Base-by-base conservation (phyloP, 2,888 invertebrate genomes). In the Eupeodes latifasciatus region DNA sequence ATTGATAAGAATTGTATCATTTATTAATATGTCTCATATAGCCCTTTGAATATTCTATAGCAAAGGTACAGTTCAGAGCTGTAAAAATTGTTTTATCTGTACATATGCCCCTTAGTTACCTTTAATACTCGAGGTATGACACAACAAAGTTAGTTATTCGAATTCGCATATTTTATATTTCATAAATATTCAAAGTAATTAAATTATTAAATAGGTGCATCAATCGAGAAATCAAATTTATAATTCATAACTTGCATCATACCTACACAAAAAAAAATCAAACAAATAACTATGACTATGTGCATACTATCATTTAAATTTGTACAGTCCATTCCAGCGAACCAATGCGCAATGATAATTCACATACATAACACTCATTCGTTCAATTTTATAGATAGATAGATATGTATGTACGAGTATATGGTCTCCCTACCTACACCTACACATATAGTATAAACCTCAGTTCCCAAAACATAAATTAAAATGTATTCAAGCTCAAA, bases 381-480 rank as follows among this genome's bases (percentile, higher is more conserved):
- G 14, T 34, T 57, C 57, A 57, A 34, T 59, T 59, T n/a, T 36
- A 4, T 34, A 27, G 27, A 27, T 27, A 27, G 27, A 27, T 27
- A 27, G 27, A 27, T 2, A 40, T 40, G 40, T 55, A 19, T 19
- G 4, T 19, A 19, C 19, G 19, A 19, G 19, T 19, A 19, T 27
- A 27, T 27, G 27, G 2, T 27, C 3, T 27, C 1, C 55, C 16
- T 19, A 16, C 9, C 9, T 10, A 14, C 53, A 19, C n/a, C 53
- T 27, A 27, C 2, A 27, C 27, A 1, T 27, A 27, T 3, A 27
- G 5, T 57, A 9, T 4, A 40, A 64, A 47, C 64, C 64, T 12
- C 19, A 27, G 12, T 47, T 5, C 12, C n/a, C 14, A 19, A 19
- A 72, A 40, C 61, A 64, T 47, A 69, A 69, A 69, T 69, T 69